Conservation (phyloP, 2,113 vertebrate species). For the Ia io region DNA sequence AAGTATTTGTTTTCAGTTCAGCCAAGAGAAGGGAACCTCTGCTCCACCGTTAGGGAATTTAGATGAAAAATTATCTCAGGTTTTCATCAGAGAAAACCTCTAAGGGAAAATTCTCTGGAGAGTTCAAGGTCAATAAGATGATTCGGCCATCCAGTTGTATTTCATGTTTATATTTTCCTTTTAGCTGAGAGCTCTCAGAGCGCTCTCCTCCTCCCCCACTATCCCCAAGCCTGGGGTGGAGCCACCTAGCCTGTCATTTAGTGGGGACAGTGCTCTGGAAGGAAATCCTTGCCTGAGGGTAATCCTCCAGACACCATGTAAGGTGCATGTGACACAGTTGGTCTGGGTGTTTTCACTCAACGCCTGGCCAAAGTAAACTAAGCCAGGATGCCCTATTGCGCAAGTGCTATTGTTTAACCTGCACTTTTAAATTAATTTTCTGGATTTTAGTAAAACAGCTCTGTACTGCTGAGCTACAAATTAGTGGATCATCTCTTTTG, state of each 20-base stretch:
- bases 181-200: background rate
- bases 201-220: background rate
- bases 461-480: background rate
- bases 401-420: background rate
- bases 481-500: background rate
- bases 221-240: background rate
- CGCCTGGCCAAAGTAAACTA: background rate
- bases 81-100: constrained; percentile 4
- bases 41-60: background rate
- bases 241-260: background rate
- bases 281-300: background rate
- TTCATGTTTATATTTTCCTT: background rate
- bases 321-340: fast-evolving
- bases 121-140: background rate
- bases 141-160: background rate
- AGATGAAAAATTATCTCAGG: background rate
- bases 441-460: background rate
- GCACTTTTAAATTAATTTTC: background rate
- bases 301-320: background rate
- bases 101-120: background rate
- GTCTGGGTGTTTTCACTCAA: background rate
- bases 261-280: background rate
- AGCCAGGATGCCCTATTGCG: background rate
- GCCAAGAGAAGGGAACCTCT: background rate
- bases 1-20: background rate